phyloP scores from a whole-genome alignment of 2,888 invertebrate genomes.

The Resseliella maxima region DNA sequence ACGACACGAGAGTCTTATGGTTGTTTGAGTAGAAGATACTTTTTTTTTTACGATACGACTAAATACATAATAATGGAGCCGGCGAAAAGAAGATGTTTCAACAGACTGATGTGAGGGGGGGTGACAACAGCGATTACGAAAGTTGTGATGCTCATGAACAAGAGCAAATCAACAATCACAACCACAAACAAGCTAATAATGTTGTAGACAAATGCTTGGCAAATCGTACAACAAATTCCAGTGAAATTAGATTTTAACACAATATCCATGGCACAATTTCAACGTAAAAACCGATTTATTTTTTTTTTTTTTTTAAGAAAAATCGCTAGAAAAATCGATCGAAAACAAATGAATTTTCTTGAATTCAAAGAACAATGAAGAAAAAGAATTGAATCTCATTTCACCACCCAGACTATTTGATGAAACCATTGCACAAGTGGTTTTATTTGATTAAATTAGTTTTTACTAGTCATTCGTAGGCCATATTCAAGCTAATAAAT shows the following conservation, averaged over 20 bases:
- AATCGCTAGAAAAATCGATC: background rate
- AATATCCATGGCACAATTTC: background rate
- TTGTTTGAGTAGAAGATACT: constrained; percentile 36
- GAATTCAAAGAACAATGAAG: background rate
- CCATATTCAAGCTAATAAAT: constrained; percentile 23
- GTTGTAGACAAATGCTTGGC: background rate
- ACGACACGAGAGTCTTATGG: constrained; percentile 41
- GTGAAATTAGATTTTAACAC: background rate
- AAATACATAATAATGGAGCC: constrained; percentile 39
- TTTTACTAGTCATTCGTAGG: constrained; percentile 38
- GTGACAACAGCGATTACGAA: constrained; percentile 1
- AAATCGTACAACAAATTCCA: background rate
- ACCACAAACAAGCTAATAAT: constrained; percentile 39
- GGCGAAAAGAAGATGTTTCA: constrained; percentile 8
- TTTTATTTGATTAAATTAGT: constrained; percentile 53
- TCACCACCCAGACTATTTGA: background rate
- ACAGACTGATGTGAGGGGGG: background rate
- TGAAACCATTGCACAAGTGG: background rate
- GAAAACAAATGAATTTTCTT: background rate
- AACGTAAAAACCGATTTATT: background rate
- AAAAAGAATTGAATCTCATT: background rate
- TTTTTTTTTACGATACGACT: constrained; percentile 51
- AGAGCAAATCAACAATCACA: constrained; percentile 21
- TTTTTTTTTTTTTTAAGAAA: background rate
- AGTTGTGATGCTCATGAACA: background rate